phyloP scores from a whole-genome alignment of 2,113 vertebrate genomes.

The Gymnarchus niloticus region DNA sequence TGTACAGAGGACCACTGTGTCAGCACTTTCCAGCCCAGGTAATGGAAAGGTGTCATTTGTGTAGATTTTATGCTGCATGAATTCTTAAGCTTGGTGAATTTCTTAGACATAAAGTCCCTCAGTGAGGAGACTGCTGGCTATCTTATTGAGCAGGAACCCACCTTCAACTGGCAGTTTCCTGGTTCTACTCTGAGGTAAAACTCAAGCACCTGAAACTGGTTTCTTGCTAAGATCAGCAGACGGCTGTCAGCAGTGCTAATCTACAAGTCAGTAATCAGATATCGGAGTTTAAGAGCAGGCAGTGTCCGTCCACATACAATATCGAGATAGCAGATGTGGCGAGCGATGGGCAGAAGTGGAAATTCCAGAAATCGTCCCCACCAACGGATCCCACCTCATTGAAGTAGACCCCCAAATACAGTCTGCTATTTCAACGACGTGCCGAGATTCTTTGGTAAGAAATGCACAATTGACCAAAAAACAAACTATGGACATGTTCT shows the following conservation, averaged over 20 bases:
- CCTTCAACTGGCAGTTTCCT: not conserved
- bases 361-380: not conserved
- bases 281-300: not conserved
- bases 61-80: not conserved
- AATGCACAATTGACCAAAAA: not conserved
- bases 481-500: not conserved
- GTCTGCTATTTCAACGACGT: not conserved
- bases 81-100: too few species aligned
- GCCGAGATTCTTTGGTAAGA: not conserved
- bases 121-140: too few species aligned
- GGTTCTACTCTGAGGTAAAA: not conserved
- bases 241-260: not conserved
- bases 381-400: not conserved
- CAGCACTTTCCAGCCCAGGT: not conserved
- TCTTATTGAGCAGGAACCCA: not conserved
- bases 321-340: not conserved
- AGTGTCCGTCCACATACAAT: not conserved
- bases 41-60: not conserved
- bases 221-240: not conserved
- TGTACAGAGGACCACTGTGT: not conserved
- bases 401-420: not conserved
- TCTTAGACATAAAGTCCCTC: too few species aligned
- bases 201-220: not conserved
- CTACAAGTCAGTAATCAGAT: not conserved
- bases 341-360: not conserved